Evolutionary conservation across 2,113 vertebrate species (phyloP).

Genomic region (Verasper variegatus): DNA sequence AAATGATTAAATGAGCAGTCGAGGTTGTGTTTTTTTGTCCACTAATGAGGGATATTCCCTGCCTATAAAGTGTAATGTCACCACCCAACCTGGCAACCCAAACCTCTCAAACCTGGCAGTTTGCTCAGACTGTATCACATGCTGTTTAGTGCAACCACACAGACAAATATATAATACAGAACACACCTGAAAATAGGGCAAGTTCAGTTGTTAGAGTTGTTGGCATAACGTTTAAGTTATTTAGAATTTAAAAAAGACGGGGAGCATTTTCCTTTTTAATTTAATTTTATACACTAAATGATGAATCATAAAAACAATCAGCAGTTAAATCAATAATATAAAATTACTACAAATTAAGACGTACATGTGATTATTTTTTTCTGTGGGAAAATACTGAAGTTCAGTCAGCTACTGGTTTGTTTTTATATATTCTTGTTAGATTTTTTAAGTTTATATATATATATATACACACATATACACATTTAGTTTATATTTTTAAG

Average conservation of each 20-base stretch:
- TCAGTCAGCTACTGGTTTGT: no score
- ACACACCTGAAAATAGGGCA: not conserved
- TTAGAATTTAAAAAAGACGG: no score
- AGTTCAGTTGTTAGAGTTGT: not conserved
- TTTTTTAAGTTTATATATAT: no score
- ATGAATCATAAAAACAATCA: not conserved
- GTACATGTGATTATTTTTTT: no score
- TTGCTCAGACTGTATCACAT: conserved; percentile 24
- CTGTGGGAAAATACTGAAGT: not conserved
- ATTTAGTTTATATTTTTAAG: no score
- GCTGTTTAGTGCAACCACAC: not conserved
- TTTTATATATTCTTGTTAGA: no score
- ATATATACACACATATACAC: no score
- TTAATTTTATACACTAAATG: not conserved
- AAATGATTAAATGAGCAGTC: conserved; percentile 54
- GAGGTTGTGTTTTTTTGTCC: conserved; percentile 36
- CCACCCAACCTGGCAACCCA: conserved; percentile 40
- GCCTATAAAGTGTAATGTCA: conserved; percentile 51
- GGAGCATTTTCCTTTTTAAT: no score
- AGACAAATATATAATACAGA: not conserved
- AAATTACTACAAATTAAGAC: not conserved
- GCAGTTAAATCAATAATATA: not conserved
- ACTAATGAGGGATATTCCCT: conserved; percentile 52
- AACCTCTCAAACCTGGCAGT: conserved; percentile 29
- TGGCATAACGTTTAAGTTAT: no score